A percentile compares a stretch with the other conserved stretches of the same genome.
Conservation (phyloP, 2,888 invertebrate species). For the Megalurothrips usitatus region DNA sequence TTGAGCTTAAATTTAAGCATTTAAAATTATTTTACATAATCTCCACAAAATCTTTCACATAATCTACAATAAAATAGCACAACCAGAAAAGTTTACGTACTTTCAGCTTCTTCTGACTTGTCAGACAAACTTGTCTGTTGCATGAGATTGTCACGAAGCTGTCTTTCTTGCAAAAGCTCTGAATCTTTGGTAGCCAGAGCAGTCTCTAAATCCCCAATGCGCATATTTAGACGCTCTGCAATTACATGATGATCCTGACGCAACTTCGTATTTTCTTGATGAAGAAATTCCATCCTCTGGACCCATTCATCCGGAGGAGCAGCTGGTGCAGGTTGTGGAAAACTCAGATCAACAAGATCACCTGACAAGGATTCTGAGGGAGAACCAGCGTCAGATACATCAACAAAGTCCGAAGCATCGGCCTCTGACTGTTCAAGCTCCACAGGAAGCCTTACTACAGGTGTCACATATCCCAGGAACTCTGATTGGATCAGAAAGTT, state of each 20-base stretch:
- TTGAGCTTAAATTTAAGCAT: slow-evolving; percentile 13
- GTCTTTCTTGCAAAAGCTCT: slow-evolving; percentile 55
- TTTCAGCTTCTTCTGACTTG: slow-evolving; percentile 52
- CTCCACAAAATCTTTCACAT: too few species aligned
- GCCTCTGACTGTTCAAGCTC: slow-evolving; percentile 45
- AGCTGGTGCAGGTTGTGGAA: neutral
- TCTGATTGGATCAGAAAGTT: slow-evolving; percentile 92
- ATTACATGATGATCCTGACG: slow-evolving; percentile 44
- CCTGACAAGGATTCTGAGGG: neutral
- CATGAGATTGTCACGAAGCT: slow-evolving; percentile 51
- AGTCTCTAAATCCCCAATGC: slow-evolving; percentile 44
- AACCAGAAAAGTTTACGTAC: slow-evolving; percentile 46
- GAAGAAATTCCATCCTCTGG: slow-evolving; percentile 45
- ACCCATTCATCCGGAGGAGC: slow-evolving; percentile 49
- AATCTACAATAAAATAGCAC: neutral
- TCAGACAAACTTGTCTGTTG: slow-evolving; percentile 50
- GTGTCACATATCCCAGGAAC: slow-evolving; percentile 88
- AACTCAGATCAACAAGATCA: neutral
- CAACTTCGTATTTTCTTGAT: slow-evolving; percentile 35
- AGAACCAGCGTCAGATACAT: neutral
- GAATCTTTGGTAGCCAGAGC: slow-evolving; percentile 50
- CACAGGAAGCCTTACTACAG: slow-evolving; percentile 81
- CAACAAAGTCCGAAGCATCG: slow-evolving; percentile 2
- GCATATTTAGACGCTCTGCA: slow-evolving; percentile 43
- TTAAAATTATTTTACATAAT: slow-evolving; percentile 23